Evolutionary conservation across 2,888 invertebrate genomes (phyloP), one percentile per base, ranked within the genome.

Genomic region (Drosophila anomalipes): DNA sequence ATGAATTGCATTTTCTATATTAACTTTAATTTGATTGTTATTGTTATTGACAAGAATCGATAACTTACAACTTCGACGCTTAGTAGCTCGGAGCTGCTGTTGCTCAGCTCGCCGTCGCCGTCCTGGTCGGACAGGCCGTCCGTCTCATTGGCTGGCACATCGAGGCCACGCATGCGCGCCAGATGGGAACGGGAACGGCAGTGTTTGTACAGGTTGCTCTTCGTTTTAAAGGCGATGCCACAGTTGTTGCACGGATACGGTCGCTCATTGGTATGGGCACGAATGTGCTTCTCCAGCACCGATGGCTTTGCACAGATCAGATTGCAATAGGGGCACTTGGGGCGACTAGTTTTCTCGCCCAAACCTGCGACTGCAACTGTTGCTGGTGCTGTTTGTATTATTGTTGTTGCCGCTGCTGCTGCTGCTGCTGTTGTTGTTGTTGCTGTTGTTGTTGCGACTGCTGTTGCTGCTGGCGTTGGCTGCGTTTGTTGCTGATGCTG

Each of bases 161-260:
- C 93, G 77, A 94, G 94, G 76, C 95, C 96, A 89, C 95, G 95
- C 86, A 95, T 93, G 89, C 96, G 95, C 79, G 96, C 94, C 60
- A 95, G 95, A 91, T 97, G 97, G 52, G 96, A 95, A 84, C 96
- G 95, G 57, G 96, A 96, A 93, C 97, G 95, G 93, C 97, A 96
- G 94, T 98, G 98, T 93, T 98, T 98, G 93, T 97, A 98, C 82
- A 98, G 95, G 94, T 98, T 98, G 88, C 98, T 98, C 93, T 97
- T 97, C 30, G 98, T 98, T 94, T 98, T 98, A 94, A 98, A 98
- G 88, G 97, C 97, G 94, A 98, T 97, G 81, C 97, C 97, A 93
- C 98, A 98, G 81, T 96, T 96, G 89, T 95, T 94, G 94, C 98
- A 98, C 35, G 98, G 98, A 94, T 96, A 98, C 69, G 98, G 98